Evolutionary conservation across 2,113 vertebrate species (phyloP), one percentile per base, ranked within the genome.

Genomic region (Cettia cetti): DNA sequence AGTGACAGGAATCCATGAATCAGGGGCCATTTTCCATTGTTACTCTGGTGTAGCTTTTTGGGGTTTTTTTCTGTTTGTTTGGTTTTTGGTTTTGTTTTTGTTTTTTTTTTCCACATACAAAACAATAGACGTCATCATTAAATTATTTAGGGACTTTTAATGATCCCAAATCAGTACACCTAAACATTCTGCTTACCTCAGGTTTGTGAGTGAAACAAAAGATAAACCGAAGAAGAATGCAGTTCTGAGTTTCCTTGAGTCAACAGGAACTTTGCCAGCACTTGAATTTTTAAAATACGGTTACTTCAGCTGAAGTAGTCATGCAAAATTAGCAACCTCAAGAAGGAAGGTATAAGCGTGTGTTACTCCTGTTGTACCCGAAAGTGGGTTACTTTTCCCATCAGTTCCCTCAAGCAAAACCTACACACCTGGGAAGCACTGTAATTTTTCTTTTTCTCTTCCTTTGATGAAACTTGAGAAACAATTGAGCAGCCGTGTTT

Each of bases 1-100:
- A 66, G 31, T 40, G 45, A 23, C 66, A 87, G 74, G 74, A 95
- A 92, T 93, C 42, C 20, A 69, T 93, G 80, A 95, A 78, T 92
- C 56, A 93, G 63, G 60, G 28, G 21, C 33, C 14, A 11, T 83
- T 92, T 81, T 54, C 66, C 53, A 87, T 63, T 86, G 80, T 63
- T 92, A 31, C 7, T 7, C 2, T 21, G 9, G 9, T 47, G 42
- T 20, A 4, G 6, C 3, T 27, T 28, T 56, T 52, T 15, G 15
- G 9, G 13, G 13, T 39, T 33, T 28, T 20, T n/a, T n/a, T n/a
- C n/a, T n/a, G n/a, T n/a, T n/a, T n/a, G n/a, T n/a, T n/a, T n/a
- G n/a, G n/a, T n/a, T n/a, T 28, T 15, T 35, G 19, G 18, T 18
- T 31, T 22, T n/a, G n/a, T 40, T 40, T 40, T 40, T 42, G 40